Evolutionary conservation across 2,888 invertebrate species (phyloP).

Genomic region (Calliphora vomitoria): DNA sequence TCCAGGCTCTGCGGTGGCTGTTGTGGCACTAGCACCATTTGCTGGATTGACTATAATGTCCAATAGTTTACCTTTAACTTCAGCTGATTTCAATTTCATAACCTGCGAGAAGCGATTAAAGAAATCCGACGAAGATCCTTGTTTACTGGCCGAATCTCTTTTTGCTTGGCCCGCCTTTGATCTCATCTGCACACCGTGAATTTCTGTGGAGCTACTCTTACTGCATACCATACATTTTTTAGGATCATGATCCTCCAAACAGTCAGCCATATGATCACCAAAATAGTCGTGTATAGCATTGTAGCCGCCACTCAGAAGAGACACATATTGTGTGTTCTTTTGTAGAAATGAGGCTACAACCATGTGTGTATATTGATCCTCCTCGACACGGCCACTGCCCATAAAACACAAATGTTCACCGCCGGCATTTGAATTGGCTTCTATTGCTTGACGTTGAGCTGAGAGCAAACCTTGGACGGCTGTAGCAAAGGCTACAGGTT

Average conservation of each 20-base stretch:
- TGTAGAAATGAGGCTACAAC: conserved; percentile 98
- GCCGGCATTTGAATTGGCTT: conserved; percentile 93
- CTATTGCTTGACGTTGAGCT: conserved; percentile 94
- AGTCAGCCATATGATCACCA: conserved; percentile 91
- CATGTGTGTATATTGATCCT: conserved; percentile 99
- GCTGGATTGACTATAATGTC: conserved; percentile 96
- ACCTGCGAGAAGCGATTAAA: conserved; percentile 94
- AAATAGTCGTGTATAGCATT: conserved; percentile 93
- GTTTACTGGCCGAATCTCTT: conserved; percentile 71
- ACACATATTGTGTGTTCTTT: conserved; percentile 96
- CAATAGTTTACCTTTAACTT: conserved; percentile 94
- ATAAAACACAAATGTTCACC: conserved; percentile 96
- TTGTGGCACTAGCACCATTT: conserved; percentile 61
- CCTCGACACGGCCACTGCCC: conserved; percentile 96
- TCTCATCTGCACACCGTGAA: conserved; percentile 61
- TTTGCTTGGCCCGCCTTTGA: conserved; percentile 59
- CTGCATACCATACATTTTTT: conserved; percentile 93
- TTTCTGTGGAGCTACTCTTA: conserved; percentile 80
- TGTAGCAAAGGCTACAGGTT: conserved; percentile 96
- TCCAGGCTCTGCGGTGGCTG: conserved; percentile 29
- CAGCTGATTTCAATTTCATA: conserved; percentile 95
- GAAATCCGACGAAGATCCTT: conserved; percentile 87
- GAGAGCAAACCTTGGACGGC: conserved; percentile 95
- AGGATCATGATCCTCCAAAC: conserved; percentile 93
- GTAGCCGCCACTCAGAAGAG: conserved; percentile 96